phyloP scores from a whole-genome alignment of 2,797 vertebrate species.

The Sebastes alutus region DNA sequence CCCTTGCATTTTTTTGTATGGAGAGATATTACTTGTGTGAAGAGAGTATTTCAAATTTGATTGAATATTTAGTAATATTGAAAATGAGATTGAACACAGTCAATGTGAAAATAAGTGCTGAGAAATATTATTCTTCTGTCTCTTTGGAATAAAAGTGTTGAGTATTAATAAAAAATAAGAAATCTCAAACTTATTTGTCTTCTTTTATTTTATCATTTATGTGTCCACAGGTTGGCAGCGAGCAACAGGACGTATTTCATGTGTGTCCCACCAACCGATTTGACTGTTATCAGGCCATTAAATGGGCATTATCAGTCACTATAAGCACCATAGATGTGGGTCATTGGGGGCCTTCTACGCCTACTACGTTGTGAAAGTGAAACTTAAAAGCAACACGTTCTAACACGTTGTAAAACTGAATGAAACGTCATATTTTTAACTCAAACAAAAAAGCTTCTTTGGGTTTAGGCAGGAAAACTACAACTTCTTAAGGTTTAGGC shows the following conservation, averaged over 20 bases:
- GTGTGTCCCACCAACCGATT: background rate
- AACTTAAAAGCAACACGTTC: no score
- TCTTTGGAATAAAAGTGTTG: slow-evolving; percentile 89
- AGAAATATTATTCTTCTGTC: slow-evolving; percentile 89
- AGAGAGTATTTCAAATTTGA: slow-evolving; percentile 84
- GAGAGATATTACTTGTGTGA: slow-evolving; percentile 84
- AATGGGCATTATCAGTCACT: no score
- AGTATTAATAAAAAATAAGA: slow-evolving; percentile 86
- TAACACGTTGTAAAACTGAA: no score
- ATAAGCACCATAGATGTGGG: no score
- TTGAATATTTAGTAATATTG: slow-evolving; percentile 86
- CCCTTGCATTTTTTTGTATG: slow-evolving; percentile 83
- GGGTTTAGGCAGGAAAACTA: no score
- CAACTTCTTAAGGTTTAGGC: no score
- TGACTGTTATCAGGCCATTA: no score
- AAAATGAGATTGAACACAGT: slow-evolving; percentile 84
- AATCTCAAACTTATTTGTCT: slow-evolving; percentile 60
- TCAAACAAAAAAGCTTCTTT: no score
- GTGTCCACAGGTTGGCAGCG: background rate
- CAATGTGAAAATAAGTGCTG: slow-evolving; percentile 86
- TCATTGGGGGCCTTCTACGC: no score
- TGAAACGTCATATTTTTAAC: no score
- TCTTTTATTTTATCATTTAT: background rate
- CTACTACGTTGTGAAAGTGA: no score
- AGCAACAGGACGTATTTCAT: background rate